These are phyloP conservation scores for Diabrotica virgifera DNA, from an alignment of 1,140 invertebrate genomes.

Conservation along the genomic window DNA sequence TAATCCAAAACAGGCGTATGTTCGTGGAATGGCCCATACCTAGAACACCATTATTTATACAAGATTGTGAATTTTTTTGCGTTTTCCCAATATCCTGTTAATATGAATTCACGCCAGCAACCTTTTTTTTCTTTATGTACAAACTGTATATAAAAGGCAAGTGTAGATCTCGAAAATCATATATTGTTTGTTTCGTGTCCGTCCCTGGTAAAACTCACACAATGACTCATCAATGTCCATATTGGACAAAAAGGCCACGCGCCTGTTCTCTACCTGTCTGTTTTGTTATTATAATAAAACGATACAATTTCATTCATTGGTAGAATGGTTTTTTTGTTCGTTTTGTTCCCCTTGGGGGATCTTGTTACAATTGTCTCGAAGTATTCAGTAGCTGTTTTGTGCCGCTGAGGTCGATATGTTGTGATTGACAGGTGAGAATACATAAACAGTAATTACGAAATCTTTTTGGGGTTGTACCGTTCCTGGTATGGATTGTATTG, in stretches of 20 bases:
- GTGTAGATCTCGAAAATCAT: neutral
- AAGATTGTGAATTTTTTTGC: too few relatives aligned
- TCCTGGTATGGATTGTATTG: too few relatives aligned
- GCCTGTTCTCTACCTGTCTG: slow-evolving; percentile 1
- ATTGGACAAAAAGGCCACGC: slow-evolving; percentile 1
- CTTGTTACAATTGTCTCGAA: neutral
- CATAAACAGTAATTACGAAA: too few relatives aligned
- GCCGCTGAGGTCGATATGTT: neutral
- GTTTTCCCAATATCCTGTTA: too few relatives aligned
- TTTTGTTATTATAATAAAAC: slow-evolving; percentile 3
- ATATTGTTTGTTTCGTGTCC: neutral
- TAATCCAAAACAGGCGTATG: too few relatives aligned
- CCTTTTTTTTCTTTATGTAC: too few relatives aligned
- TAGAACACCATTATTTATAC: too few relatives aligned
- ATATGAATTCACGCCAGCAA: too few relatives aligned
- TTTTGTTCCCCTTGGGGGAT: slow-evolving; percentile 1
- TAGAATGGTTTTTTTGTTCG: slow-evolving; percentile 3
- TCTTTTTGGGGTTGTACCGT: too few relatives aligned
- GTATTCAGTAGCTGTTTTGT: neutral
- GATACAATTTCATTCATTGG: neutral
- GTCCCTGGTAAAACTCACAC: neutral
- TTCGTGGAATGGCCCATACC: too few relatives aligned
- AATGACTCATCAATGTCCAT: slow-evolving; percentile 2
- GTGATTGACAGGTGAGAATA: neutral
- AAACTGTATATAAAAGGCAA: too few relatives aligned